Conservation (phyloP, 1,140 invertebrate species). For the Drosophila sp. region DNA sequence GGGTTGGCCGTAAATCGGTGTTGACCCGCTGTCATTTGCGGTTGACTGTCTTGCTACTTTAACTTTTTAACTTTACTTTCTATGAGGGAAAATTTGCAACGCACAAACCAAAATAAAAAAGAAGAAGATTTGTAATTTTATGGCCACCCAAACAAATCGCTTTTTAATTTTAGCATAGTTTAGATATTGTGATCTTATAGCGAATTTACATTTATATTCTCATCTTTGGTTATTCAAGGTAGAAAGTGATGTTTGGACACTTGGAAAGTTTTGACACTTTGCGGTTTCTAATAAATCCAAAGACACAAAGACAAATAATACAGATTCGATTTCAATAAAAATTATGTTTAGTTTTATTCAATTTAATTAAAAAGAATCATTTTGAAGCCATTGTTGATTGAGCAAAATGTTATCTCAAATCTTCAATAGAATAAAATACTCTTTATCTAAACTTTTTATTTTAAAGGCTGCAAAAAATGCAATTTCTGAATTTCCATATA, state of each 20-base stretch:
- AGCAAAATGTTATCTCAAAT: conserved; percentile 15
- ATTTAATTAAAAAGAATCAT: background rate
- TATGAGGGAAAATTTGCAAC: conserved; percentile 29
- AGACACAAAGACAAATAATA: background rate
- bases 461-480: background rate
- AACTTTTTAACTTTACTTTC: conserved; percentile 47
- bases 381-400: background rate
- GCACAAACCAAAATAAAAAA: too few relatives aligned
- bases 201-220: conserved; percentile 30
- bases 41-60: conserved; percentile 3
- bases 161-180: conserved; percentile 31
- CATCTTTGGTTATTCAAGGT: background rate
- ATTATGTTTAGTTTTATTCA: background rate
- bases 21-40: conserved; percentile 44
- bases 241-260: conserved; percentile 26
- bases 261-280: conserved; percentile 25
- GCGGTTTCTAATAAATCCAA: background rate
- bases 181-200: conserved; percentile 11
- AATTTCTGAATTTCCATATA: background rate
- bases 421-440: background rate
- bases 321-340: conserved; percentile 12
- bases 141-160: conserved; percentile 21
- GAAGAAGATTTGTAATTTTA: conserved; percentile 2
- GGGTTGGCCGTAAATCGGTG: conserved; percentile 33
- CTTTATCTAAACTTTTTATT: conserved; percentile 11